These are phyloP conservation scores for Heliothis subflexa DNA, from an alignment of 1,140 invertebrate species.

Conservation along the genomic window DNA sequence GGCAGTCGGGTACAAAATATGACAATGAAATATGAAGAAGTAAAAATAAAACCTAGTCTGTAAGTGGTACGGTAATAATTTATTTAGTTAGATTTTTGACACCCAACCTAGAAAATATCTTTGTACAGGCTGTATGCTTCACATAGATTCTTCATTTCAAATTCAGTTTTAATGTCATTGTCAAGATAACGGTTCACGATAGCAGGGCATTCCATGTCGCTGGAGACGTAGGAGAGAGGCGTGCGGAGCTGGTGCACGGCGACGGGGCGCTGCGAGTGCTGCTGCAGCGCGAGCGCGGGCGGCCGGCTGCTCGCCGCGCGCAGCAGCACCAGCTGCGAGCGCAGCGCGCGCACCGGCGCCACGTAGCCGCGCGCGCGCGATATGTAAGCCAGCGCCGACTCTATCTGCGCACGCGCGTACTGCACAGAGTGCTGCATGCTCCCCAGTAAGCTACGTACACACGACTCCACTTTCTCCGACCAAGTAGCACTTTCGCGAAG, in stretches of 20 bases:
- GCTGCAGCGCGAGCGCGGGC: background rate
- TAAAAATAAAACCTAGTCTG: too few species aligned
- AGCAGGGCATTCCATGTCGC: constrained; percentile 64
- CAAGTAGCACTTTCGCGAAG: constrained; percentile 51
- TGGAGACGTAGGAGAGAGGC: constrained; percentile 55
- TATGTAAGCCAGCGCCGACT: constrained; percentile 60
- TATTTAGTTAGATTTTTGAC: too few species aligned
- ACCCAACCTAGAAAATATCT: too few species aligned
- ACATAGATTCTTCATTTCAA: constrained; percentile 66
- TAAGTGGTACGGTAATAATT: too few species aligned
- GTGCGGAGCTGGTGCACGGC: constrained; percentile 58
- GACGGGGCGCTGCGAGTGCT: constrained; percentile 43
- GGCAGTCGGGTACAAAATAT: too few species aligned
- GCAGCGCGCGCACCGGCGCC: constrained; percentile 48
- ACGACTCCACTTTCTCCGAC: constrained; percentile 60
- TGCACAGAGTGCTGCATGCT: constrained; percentile 66
- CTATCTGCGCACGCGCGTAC: constrained; percentile 62
- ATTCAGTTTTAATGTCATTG: constrained; percentile 57
- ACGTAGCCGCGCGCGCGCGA: constrained; percentile 50
- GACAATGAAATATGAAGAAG: too few species aligned
- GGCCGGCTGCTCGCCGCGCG: constrained; percentile 6
- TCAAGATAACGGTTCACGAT: constrained; percentile 68
- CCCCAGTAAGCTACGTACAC: constrained; percentile 59
- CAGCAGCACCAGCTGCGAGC: constrained; percentile 61
- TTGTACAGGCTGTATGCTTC: constrained; percentile 59